Conservation (phyloP, 1,140 invertebrate species). For the Cydia splendana region DNA sequence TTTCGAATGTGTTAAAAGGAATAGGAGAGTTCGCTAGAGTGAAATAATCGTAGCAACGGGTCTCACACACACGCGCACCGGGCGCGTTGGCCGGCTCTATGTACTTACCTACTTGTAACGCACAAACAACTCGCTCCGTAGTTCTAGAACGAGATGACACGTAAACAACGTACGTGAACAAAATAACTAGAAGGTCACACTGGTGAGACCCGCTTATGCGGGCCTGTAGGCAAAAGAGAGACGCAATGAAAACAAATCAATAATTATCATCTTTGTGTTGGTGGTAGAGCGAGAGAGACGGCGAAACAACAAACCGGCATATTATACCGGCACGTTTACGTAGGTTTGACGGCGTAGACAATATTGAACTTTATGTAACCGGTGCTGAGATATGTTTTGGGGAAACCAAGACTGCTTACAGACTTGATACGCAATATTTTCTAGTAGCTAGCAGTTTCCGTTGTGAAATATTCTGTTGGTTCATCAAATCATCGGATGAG, state of each 20-base stretch:
- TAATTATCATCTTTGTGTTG: conserved; percentile 67
- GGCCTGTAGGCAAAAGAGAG: conserved; percentile 60
- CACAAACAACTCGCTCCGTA: conserved; percentile 53
- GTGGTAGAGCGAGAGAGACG: conserved; percentile 66
- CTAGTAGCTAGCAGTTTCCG: conserved; percentile 58
- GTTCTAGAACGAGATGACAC: conserved; percentile 72
- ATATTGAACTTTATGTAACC: conserved; percentile 53
- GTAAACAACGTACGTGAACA: conserved; percentile 76
- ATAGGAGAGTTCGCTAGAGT: not conserved
- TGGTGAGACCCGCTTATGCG: conserved; percentile 60
- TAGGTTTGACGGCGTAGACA: conserved; percentile 23
- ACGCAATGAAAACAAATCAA: conserved; percentile 80
- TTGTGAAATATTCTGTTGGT: conserved; percentile 48
- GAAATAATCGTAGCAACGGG: conserved; percentile 31
- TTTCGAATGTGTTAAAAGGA: not conserved
- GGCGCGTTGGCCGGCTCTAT: conserved; percentile 40
- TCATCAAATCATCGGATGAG: not conserved
- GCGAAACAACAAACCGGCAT: conserved; percentile 73
- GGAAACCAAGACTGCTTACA: conserved; percentile 42
- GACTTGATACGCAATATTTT: conserved; percentile 44
- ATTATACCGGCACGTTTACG: conserved; percentile 61
- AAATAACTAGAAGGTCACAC: conserved; percentile 74
- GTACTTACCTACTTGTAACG: conserved; percentile 40
- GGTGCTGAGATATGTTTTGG: conserved; percentile 45
- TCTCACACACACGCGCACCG: conserved; percentile 34